Conservation (phyloP, 1,140 invertebrate species). For the Bathynomus jamesi region DNA sequence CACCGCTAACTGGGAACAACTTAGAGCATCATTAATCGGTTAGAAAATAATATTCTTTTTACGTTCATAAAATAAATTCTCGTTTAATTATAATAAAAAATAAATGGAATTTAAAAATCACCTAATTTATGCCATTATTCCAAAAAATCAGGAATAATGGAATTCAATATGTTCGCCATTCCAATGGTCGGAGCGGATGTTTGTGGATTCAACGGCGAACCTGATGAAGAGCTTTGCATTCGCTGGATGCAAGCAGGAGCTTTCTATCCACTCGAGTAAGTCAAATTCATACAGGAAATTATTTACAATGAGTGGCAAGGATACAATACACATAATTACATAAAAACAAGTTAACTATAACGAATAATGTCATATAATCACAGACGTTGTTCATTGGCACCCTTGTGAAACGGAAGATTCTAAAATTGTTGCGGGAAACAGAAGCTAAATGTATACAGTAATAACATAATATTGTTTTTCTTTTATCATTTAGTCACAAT, state of each 20-base stretch:
- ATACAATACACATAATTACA: constrained; percentile 1
- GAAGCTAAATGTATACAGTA: too few species aligned
- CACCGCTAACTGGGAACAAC: constrained; percentile 45
- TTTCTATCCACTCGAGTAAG: constrained; percentile 51
- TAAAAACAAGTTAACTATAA: not conserved
- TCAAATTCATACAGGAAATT: not conserved
- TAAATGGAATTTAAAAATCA: not conserved
- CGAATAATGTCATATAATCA: too few species aligned
- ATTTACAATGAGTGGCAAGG: not conserved
- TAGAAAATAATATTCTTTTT: not conserved
- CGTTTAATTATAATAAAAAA: not conserved
- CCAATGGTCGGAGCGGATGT: constrained; percentile 51
- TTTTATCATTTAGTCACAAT: constrained; percentile 53
- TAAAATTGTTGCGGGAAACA: too few species aligned
- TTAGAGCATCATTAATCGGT: constrained; percentile 49
- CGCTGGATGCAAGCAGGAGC: constrained; percentile 51
- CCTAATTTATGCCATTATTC: not conserved
- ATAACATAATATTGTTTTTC: too few species aligned
- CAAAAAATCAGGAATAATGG: constrained; percentile 54
- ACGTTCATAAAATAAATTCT: not conserved
- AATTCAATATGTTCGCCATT: constrained; percentile 59
- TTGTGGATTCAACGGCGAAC: constrained; percentile 47
- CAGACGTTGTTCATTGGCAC: too few species aligned
- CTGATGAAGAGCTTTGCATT: constrained; percentile 48
- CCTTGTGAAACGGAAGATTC: too few species aligned